phyloP scores from a whole-genome alignment of 1,140 invertebrate genomes.

The Mamestra configurata region DNA sequence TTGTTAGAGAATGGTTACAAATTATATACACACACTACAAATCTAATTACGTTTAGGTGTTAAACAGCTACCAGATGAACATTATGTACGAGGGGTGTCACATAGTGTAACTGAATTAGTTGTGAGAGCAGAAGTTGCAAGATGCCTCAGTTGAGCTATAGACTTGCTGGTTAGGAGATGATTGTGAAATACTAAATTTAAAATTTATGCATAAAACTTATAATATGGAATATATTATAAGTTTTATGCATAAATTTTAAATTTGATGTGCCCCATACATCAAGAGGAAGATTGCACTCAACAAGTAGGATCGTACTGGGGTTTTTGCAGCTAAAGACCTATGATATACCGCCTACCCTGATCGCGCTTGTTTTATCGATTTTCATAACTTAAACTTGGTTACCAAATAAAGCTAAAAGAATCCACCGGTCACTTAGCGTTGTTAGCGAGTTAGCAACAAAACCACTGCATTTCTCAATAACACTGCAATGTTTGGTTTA shows the following conservation, averaged over 20 bases:
- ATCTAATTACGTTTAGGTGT: conserved; percentile 3
- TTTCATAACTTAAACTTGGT: neutral
- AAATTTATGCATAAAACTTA: too few species aligned
- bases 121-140: neutral
- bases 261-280: too few species aligned
- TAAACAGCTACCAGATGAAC: neutral
- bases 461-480: conserved; percentile 12
- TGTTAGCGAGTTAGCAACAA: neutral
- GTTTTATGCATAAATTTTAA: too few species aligned
- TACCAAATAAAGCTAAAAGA: neutral
- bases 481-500: conserved; percentile 36
- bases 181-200: too few species aligned
- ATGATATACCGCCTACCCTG: neutral
- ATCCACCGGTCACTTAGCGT: conserved; percentile 2
- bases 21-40: conserved; percentile 7
- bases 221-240: too few species aligned
- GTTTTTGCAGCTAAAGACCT: too few species aligned
- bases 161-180: too few species aligned
- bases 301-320: too few species aligned
- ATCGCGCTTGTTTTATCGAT: neutral
- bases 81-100: neutral
- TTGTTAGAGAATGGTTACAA: neutral
- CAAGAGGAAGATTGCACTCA: too few species aligned
- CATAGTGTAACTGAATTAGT: neutral
- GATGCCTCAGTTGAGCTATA: neutral